Evolutionary conservation across 2,797 vertebrate genomes (phyloP).

Genomic region (Astyanax mexicanus): DNA sequence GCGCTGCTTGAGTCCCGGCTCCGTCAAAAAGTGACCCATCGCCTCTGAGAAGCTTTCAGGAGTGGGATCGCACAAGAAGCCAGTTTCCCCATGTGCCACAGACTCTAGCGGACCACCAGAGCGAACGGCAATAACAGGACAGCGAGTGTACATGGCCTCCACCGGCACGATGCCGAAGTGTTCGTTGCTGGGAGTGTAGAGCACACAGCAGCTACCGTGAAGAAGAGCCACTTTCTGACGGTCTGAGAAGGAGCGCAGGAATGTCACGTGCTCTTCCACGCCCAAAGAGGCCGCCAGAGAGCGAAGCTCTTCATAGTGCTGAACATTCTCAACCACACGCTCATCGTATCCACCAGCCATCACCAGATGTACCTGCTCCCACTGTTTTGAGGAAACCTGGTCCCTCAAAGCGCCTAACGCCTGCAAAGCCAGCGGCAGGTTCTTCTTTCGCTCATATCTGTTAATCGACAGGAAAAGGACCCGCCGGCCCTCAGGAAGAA

Average conservation of each 20-base stretch:
- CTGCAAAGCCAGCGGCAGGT: conserved; percentile 85
- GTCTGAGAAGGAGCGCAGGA: conserved; percentile 92
- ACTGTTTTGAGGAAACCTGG: conserved; percentile 72
- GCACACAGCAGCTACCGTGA: conserved; percentile 81
- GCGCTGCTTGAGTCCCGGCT: conserved; percentile 82
- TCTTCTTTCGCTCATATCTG: conserved; percentile 97
- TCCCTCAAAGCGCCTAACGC: conserved; percentile 81
- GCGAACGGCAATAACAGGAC: conserved; percentile 92
- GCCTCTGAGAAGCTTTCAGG: conserved; percentile 86
- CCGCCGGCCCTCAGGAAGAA: conserved; percentile 81
- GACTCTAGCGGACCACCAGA: conserved; percentile 96
- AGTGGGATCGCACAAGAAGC: conserved; percentile 89
- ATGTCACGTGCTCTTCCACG: conserved; percentile 85
- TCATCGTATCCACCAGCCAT: conserved; percentile 95
- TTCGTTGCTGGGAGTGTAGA: conserved; percentile 96
- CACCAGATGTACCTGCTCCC: conserved; percentile 86
- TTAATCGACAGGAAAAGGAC: conserved; percentile 94
- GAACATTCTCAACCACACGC: conserved; percentile 89
- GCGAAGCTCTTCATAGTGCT: conserved; percentile 89
- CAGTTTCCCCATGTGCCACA: conserved; percentile 85
- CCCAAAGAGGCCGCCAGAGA: conserved; percentile 75
- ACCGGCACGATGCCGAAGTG: conserved; percentile 98
- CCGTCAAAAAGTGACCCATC: conserved; percentile 86
- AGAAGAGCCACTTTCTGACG: conserved; percentile 88
- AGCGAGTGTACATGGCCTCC: conserved; percentile 94